These are phyloP conservation scores for Menidia menidia DNA, from an alignment of 2,797 vertebrate species.

Conservation along the genomic window DNA sequence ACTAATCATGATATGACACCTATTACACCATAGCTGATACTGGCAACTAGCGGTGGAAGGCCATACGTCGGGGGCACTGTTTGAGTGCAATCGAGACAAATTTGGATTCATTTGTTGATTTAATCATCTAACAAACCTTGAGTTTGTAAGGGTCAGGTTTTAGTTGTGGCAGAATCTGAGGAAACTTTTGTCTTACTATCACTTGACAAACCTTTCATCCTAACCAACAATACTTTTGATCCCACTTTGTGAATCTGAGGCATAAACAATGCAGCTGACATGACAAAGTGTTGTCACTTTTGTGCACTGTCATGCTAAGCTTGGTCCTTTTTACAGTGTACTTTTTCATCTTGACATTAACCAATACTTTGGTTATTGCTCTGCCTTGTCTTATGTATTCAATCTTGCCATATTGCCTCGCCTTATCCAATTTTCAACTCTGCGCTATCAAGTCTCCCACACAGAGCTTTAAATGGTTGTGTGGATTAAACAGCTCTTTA, in stretches of 20 bases:
- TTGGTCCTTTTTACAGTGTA: too few species aligned
- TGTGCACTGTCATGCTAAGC: too few species aligned
- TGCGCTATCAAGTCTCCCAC: background rate
- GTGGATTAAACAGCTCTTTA: background rate
- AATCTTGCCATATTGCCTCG: background rate
- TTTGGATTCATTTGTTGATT: too few species aligned
- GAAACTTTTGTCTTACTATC: background rate
- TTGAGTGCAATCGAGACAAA: too few species aligned
- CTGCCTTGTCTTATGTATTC: background rate
- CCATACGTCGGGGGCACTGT: background rate
- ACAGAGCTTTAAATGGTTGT: background rate
- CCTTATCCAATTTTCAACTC: background rate
- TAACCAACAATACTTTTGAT: background rate
- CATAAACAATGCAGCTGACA: background rate
- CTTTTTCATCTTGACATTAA: background rate
- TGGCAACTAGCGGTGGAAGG: background rate
- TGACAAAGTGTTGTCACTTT: too few species aligned
- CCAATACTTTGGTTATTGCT: background rate
- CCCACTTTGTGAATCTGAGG: background rate
- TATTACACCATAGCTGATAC: background rate
- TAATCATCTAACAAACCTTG: background rate
- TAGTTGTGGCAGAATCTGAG: background rate
- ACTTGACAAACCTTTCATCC: background rate
- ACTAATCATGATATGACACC: background rate
- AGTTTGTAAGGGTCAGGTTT: background rate